Evolutionary conservation across 2,797 vertebrate genomes (phyloP), one percentile per base, ranked within the genome.

Genomic region (Cryptoblepharus egeriae): DNA sequence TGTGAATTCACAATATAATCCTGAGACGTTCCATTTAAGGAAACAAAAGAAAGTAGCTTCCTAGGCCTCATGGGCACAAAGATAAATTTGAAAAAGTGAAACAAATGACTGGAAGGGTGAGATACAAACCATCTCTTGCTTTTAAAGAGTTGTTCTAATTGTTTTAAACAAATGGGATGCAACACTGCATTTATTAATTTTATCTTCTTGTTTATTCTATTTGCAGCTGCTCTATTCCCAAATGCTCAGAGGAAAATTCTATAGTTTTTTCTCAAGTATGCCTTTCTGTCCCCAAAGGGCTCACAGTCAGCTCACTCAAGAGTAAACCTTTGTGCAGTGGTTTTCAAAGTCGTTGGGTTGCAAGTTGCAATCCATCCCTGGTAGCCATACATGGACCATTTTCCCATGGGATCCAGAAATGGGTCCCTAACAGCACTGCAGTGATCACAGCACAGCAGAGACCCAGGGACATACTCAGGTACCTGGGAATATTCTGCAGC

Each of bases 1-100:
- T 70, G 84, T n/a, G 15, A 79, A 75, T 1, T 39, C 57, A 79
- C 85, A 68, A 75, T 86, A 65, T 55, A 79, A 35, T 81, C 1
- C 18, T 58, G 35, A 65, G 49, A 83, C n/a, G 64, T 64, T 71
- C 45, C 30, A 32, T 75, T 69, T 75, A 58, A 42, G 18, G 57
- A 65, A 81, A 52, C 32, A n/a, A 63, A 37, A 22, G 35, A 24
- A 69, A 81, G 60, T 35, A 13, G 35, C 28, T 8, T 64, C 16
- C 37, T 64, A 37, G 58, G n/a, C 58, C 52, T 35, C 2, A 49
- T 69, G n/a, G 16, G 18, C 42, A 76, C 16, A n/a, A 61, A 42
- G 61, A 22, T 26, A 37, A 58, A 11, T 26, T 24, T 39, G 57
- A 28, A 75, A 42, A 55, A 55, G 16, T 79, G 57, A 42, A 80